Percentiles rank a stretch among this genome's conserved stretches.
Conservation (phyloP, 2,888 invertebrate genomes). For the Baronia brevicornis region DNA sequence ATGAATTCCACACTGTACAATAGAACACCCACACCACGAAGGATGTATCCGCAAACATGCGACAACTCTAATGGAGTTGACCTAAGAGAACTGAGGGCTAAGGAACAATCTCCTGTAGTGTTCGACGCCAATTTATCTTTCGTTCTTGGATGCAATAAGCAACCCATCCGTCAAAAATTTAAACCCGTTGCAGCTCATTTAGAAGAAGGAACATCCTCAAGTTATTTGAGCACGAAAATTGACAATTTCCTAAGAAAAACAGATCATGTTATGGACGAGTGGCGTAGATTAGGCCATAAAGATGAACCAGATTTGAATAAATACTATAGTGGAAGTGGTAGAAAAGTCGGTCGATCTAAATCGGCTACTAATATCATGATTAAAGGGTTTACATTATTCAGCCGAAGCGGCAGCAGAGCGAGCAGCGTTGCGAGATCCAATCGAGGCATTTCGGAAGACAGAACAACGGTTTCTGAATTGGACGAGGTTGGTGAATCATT, state of each 20-base stretch:
- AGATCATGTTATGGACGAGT: constrained; percentile 92
- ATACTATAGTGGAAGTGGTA: constrained; percentile 46
- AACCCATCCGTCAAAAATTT: constrained; percentile 80
- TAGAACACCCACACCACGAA: constrained; percentile 76
- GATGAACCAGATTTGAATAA: constrained; percentile 60
- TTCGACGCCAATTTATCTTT: constrained; percentile 89
- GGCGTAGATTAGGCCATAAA: constrained; percentile 82
- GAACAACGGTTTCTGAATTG: constrained; percentile 78
- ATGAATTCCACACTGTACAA: constrained; percentile 53
- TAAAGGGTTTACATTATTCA: constrained; percentile 84
- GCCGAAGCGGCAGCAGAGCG: constrained; percentile 70
- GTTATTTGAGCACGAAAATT: constrained; percentile 84
- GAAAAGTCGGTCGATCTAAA: constrained; percentile 77
- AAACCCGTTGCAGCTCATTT: constrained; percentile 84
- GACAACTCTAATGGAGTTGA: constrained; percentile 62
- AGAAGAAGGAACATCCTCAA: constrained; percentile 86
- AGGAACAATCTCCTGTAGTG: constrained; percentile 86
- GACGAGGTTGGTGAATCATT: constrained; percentile 73
- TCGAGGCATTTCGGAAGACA: constrained; percentile 77
- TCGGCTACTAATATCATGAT: constrained; percentile 90
- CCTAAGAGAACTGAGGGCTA: constrained; percentile 75
- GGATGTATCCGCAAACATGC: constrained; percentile 80
- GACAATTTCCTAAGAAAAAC: constrained; percentile 87
- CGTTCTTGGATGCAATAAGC: constrained; percentile 83
- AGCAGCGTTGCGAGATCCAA: constrained; percentile 70